Base-by-base conservation (phyloP, 1,140 invertebrate species). In the Brachionus plicatilis region DNA sequence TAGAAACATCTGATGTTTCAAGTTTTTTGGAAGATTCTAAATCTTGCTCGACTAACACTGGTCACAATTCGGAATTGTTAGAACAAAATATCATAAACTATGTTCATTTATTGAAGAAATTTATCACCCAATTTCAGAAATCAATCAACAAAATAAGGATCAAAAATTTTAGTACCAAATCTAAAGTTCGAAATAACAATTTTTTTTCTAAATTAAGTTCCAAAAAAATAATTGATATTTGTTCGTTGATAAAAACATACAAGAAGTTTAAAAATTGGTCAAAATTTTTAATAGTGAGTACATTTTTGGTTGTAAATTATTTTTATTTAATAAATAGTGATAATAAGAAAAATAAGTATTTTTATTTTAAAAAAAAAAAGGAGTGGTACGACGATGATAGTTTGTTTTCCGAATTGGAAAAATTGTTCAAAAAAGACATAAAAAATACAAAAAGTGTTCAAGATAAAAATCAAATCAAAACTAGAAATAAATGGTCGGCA, bases 271-370 rank as follows among this genome's bases (percentile, higher is more conserved):
- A 24, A 24, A 72, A 43, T 20, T 37, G n/a, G 43, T 72, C 68
- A 17, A 72, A 43, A 47, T 41, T 72, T 45, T 72, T 72, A 72
- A 43, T 72, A 43, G 68, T 72, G 17, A 72, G 68, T 72, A 72
- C 8, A 68, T 68, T 68, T 68, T 37, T 27, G 6, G 6, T 65
- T 65, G 2, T 20, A 27, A 20, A 65, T 65, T 65, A 1, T 27
- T 65, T 65, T 65, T 14, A n/a, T 14, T 5, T 5, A 50, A 50
- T 50, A 50, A 14, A 50, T 14, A 50, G 14, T 50, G n/a, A 50
- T 37, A 7, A 14, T 50, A 50, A 50, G n/a, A 14, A 12, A 53
- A 17, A 53, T 53, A 1, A 53, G 17, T 17, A 7, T 14, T 53
- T 53, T 14, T 53, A 12, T 53, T 53, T 53, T 4, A 47, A n/a